These are phyloP conservation scores for Nibea coibor DNA, from an alignment of 2,113 vertebrate genomes.

Conservation along the genomic window DNA sequence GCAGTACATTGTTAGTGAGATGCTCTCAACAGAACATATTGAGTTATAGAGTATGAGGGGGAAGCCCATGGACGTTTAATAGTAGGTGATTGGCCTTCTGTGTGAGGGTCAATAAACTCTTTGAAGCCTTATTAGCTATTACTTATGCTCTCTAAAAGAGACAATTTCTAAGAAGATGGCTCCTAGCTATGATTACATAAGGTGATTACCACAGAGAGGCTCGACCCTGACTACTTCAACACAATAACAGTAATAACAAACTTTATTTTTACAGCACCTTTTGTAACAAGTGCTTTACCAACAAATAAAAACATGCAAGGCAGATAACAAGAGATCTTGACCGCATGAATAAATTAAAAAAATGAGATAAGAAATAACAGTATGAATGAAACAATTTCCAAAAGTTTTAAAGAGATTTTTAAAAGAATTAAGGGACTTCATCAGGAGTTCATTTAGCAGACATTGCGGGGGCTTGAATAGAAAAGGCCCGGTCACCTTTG, in stretches of 20 bases:
- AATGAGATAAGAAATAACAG: too few species aligned
- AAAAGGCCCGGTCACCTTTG: too few species aligned
- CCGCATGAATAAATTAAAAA: too few species aligned
- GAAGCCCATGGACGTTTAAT: slow-evolving; percentile 15
- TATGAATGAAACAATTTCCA: too few species aligned
- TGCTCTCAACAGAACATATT: slow-evolving; percentile 4
- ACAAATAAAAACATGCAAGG: too few species aligned
- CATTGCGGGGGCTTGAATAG: too few species aligned
- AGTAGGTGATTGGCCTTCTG: slow-evolving; percentile 20
- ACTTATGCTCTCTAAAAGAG: slow-evolving; percentile 3
- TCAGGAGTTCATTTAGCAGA: too few species aligned
- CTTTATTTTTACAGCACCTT: too few species aligned
- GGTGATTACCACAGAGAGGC: slow-evolving; percentile 1
- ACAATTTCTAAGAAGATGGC: slow-evolving; percentile 14
- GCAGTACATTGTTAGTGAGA: slow-evolving; percentile 3
- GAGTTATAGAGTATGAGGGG: slow-evolving; percentile 1
- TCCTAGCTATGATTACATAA: slow-evolving; percentile 2
- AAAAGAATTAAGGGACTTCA: too few species aligned
- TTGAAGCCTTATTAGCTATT: slow-evolving; percentile 31
- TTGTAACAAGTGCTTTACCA: background rate
- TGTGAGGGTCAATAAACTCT: slow-evolving; percentile 16
- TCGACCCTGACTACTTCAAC: slow-evolving; percentile 3
- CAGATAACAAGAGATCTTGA: too few species aligned
- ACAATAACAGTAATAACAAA: background rate
- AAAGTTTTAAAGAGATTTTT: too few species aligned